phyloP scores from a whole-genome alignment of 1,140 invertebrate genomes.

The Cyclargus thomasi region DNA sequence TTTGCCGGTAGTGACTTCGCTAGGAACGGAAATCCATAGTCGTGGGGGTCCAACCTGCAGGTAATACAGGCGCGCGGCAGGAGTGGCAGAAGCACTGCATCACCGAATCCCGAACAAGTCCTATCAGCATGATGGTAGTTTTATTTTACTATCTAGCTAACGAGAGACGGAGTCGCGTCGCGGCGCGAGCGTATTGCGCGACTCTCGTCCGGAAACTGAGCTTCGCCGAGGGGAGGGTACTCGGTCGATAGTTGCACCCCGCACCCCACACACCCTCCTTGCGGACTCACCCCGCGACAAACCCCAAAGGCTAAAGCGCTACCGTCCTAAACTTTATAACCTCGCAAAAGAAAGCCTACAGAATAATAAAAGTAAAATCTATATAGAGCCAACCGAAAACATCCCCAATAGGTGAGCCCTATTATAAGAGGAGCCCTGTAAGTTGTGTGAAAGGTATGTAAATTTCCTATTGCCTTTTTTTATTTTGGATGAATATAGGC shows the following conservation, averaged over 20 bases:
- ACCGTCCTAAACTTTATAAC: constrained; percentile 70
- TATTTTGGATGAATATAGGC: no score
- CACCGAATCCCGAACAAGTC: constrained; percentile 88
- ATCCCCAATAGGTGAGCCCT: no score
- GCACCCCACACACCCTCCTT: constrained; percentile 49
- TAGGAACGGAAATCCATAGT: not conserved
- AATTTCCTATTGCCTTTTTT: no score
- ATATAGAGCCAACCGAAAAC: constrained; percentile 19
- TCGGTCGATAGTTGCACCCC: constrained; percentile 62
- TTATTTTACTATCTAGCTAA: constrained; percentile 70
- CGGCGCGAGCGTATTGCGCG: constrained; percentile 65
- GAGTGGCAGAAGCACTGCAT: constrained; percentile 93
- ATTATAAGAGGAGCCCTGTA: no score
- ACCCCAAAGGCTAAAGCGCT: constrained; percentile 40
- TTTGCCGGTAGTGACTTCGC: not conserved
- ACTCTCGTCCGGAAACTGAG: constrained; percentile 72
- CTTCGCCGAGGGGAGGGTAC: constrained; percentile 53
- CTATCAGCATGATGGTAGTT: constrained; percentile 84
- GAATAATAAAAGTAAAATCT: constrained; percentile 69
- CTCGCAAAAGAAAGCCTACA: constrained; percentile 64
- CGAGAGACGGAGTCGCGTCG: constrained; percentile 62
- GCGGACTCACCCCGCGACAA: constrained; percentile 50
- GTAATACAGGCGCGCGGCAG: constrained; percentile 86
- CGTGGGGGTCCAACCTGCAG: constrained; percentile 77
- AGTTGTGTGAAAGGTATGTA: no score